Percentiles rank a stretch among this genome's conserved stretches.
Conservation (phyloP, 1,140 invertebrate species). For the Macrocentrus cingulum region DNA sequence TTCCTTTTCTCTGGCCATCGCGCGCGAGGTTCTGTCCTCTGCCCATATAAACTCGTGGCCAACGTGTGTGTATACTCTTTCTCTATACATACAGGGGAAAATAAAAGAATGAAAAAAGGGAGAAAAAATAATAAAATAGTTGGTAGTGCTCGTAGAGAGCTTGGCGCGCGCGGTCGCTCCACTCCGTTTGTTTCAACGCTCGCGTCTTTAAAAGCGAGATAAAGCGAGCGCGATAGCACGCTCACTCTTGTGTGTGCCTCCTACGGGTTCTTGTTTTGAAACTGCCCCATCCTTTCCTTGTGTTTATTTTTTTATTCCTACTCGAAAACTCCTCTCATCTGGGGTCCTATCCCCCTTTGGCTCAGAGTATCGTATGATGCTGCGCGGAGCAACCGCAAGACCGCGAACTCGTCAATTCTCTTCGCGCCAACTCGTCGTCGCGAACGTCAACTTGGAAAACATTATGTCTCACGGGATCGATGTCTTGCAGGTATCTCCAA, state of each 20-base stretch:
- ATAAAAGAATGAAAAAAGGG: slow-evolving; percentile 5
- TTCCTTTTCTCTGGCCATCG: slow-evolving; percentile 31
- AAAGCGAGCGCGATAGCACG: slow-evolving; percentile 46
- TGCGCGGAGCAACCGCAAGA: slow-evolving; percentile 18
- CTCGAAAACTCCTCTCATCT: neutral
- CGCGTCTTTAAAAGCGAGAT: slow-evolving; percentile 37
- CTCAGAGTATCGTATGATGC: slow-evolving; percentile 24
- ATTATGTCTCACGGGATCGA: slow-evolving; percentile 27
- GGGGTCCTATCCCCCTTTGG: slow-evolving; percentile 3
- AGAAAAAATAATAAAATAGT: neutral
- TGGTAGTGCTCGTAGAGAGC: too few species aligned
- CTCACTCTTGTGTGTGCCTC: slow-evolving; percentile 26
- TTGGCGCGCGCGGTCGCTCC: too few species aligned
- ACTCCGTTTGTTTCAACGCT: slow-evolving; percentile 33
- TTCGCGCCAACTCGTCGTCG: neutral
- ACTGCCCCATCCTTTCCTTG: slow-evolving; percentile 8
- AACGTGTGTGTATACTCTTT: slow-evolving; percentile 7
- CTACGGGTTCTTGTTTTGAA: slow-evolving; percentile 27
- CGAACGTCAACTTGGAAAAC: slow-evolving; percentile 20
- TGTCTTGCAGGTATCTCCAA: slow-evolving; percentile 8
- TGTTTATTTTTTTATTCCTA: slow-evolving; percentile 13
- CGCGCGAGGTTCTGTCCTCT: slow-evolving; percentile 11
- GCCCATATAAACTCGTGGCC: slow-evolving; percentile 16
- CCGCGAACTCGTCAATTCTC: neutral
- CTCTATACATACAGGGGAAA: too few species aligned